These are phyloP conservation scores for Dolichotis patagonum DNA, from an alignment of 2,113 vertebrate genomes.

Conservation along the genomic window DNA sequence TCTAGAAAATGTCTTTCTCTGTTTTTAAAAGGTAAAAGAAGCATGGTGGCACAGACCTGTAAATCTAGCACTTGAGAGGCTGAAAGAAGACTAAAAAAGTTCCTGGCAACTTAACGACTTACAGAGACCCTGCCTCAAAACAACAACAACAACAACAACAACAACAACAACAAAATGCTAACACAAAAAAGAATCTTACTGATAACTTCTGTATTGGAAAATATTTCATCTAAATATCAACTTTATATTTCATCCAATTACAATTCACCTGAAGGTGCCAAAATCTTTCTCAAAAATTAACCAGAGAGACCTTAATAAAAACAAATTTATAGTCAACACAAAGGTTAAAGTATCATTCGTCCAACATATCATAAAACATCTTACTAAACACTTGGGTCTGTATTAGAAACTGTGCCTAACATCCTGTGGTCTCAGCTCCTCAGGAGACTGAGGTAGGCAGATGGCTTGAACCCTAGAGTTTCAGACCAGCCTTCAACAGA, in stretches of 20 bases:
- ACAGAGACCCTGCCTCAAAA: background rate
- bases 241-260: background rate
- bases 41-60: background rate
- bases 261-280: background rate
- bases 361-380: background rate
- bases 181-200: background rate
- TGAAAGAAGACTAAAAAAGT: background rate
- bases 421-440: too few species aligned
- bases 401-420: background rate
- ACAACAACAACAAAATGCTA: background rate
- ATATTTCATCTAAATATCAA: slow-evolving; percentile 55
- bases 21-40: background rate
- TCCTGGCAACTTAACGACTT: background rate
- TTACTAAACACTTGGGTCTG: background rate
- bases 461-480: background rate
- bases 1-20: background rate
- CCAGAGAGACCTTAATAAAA: background rate
- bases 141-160: background rate
- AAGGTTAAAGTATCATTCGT: background rate
- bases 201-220: slow-evolving; percentile 26
- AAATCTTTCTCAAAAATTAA: slow-evolving; percentile 55
- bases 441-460: background rate
- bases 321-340: background rate
- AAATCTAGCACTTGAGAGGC: background rate
- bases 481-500: background rate